Evolutionary conservation across 2,113 vertebrate genomes (phyloP).

Genomic region (Serilophus lunatus): DNA sequence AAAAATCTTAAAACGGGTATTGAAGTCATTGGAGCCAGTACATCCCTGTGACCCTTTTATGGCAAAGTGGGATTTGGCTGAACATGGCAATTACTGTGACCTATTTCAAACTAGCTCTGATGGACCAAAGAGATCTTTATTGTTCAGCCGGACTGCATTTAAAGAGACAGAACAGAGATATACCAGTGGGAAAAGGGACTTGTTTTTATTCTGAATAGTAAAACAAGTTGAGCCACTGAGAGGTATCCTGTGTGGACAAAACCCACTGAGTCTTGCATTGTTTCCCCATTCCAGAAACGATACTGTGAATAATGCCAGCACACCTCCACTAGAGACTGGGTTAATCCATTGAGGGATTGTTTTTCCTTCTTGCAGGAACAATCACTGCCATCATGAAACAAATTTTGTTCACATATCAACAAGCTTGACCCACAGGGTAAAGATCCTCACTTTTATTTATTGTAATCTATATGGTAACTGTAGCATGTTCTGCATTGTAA

Average conservation of each 20-base stretch:
- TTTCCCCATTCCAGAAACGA: background rate
- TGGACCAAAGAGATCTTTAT: background rate
- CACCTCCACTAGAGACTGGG: background rate
- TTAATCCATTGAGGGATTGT: background rate
- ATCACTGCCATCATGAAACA: background rate
- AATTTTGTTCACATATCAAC: background rate
- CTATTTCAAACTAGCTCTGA: background rate
- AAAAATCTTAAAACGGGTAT: background rate
- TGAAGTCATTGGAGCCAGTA: background rate
- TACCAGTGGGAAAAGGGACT: background rate
- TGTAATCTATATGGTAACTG: background rate
- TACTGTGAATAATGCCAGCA: background rate
- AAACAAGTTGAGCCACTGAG: background rate
- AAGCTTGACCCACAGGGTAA: background rate
- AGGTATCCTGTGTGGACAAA: background rate
- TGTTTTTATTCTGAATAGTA: background rate
- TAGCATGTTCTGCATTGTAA: background rate
- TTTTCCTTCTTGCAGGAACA: background rate
- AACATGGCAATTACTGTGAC: background rate
- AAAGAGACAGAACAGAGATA: background rate
- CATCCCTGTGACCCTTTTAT: background rate
- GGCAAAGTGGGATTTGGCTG: background rate
- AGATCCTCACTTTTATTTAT: background rate
- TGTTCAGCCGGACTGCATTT: background rate
- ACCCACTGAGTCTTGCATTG: background rate